Evolutionary conservation across 2,113 vertebrate genomes (phyloP).

Genomic region (Loxodonta africana): DNA sequence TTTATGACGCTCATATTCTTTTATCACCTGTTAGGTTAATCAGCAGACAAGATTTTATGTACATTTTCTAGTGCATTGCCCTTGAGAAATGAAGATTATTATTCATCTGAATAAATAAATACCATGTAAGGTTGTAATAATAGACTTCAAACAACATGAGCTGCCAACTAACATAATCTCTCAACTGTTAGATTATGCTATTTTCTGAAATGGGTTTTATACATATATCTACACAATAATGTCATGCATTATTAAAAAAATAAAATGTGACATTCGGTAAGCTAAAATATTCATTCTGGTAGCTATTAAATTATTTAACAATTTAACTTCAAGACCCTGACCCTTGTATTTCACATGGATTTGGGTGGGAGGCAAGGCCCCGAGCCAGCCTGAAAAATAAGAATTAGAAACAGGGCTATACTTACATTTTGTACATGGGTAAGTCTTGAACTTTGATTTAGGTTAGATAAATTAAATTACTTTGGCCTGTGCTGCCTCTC

Average conservation of each 20-base stretch:
- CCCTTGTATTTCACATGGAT: slow-evolving; percentile 50
- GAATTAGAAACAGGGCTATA: slow-evolving; percentile 1
- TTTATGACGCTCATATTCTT: slow-evolving; percentile 87
- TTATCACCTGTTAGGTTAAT: slow-evolving; percentile 87
- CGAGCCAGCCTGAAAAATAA: background rate
- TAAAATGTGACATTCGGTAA: slow-evolving; percentile 6
- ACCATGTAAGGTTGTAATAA: slow-evolving; percentile 27
- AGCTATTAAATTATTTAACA: slow-evolving; percentile 71
- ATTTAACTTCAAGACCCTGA: slow-evolving; percentile 42
- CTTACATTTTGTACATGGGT: background rate
- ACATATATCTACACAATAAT: slow-evolving; percentile 14
- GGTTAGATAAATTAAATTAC: slow-evolving; percentile 69
- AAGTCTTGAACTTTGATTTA: slow-evolving; percentile 71
- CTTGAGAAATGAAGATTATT: slow-evolving; percentile 82
- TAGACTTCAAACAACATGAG: slow-evolving; percentile 46
- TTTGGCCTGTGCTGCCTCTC: slow-evolving; percentile 16
- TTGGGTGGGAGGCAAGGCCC: background rate
- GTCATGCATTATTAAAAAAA: slow-evolving; percentile 51
- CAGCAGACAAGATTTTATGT: slow-evolving; percentile 83
- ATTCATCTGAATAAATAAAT: slow-evolving; percentile 85
- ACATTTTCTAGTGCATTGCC: slow-evolving; percentile 75
- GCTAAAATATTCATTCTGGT: slow-evolving; percentile 10
- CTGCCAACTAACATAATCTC: slow-evolving; percentile 8
- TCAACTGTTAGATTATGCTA: slow-evolving; percentile 46
- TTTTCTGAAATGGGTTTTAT: slow-evolving; percentile 47